phyloP scores from a whole-genome alignment of 2,113 vertebrate species.

The Syngnathus typhle region DNA sequence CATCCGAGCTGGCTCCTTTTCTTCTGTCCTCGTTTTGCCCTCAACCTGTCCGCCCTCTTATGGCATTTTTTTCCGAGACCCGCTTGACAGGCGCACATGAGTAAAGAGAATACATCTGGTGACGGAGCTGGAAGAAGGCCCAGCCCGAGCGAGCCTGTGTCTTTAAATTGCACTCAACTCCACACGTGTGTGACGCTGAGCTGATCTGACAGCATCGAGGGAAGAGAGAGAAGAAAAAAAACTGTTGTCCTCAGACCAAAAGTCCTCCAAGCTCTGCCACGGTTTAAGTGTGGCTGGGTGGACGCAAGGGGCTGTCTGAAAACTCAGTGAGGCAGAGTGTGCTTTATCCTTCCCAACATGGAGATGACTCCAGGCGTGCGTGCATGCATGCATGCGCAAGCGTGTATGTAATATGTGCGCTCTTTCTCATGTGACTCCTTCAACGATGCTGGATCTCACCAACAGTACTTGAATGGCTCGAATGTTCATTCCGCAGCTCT shows the following conservation, averaged over 20 bases:
- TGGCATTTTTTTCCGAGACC: constrained; percentile 17
- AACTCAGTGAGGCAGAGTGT: constrained; percentile 45
- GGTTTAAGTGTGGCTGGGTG: constrained; percentile 14
- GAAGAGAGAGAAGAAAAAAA: constrained; percentile 33
- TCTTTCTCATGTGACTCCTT: constrained; percentile 20
- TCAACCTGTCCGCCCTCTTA: constrained; percentile 18
- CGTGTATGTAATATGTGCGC: neutral
- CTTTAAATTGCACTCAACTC: constrained; percentile 12
- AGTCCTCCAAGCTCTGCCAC: constrained; percentile 29
- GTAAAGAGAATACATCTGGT: constrained; percentile 21
- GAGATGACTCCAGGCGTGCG: constrained; percentile 30
- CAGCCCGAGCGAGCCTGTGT: constrained; percentile 1
- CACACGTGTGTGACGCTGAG: constrained; percentile 52
- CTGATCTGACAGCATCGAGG: constrained; percentile 59
- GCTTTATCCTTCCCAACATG: constrained; percentile 32
- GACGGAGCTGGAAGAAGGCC: constrained; percentile 20
- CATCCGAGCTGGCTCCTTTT: constrained; percentile 1
- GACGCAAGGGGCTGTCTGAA: constrained; percentile 21
- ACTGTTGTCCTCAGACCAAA: constrained; percentile 54
- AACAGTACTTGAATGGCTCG: constrained; percentile 11
- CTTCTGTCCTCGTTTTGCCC: constrained; percentile 23
- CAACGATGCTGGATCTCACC: constrained; percentile 25
- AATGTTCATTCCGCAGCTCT: constrained; percentile 18
- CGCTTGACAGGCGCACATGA: neutral
- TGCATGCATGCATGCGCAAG: neutral